These are phyloP conservation scores for Psittacara wagleri DNA, from an alignment of 2,113 vertebrate species.

Conservation along the genomic window DNA sequence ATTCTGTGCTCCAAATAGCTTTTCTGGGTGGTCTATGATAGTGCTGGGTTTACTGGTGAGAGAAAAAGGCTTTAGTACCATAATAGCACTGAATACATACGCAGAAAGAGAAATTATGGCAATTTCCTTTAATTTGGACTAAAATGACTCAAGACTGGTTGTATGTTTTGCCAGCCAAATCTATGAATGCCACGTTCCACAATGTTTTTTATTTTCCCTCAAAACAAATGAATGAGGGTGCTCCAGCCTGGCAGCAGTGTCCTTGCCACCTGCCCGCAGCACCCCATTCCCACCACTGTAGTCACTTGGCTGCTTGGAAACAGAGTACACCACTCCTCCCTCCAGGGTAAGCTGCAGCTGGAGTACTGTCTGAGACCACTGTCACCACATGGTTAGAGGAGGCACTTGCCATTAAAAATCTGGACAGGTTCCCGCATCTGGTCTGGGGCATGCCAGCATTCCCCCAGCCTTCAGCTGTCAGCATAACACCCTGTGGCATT, in stretches of 20 bases:
- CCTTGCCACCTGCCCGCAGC: neutral
- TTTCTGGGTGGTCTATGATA: neutral
- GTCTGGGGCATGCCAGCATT: neutral
- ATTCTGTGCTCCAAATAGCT: neutral
- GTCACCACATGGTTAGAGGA: neutral
- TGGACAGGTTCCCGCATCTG: neutral
- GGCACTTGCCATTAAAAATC: neutral
- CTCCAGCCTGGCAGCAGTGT: neutral
- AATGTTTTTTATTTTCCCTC: neutral
- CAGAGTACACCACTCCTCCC: neutral
- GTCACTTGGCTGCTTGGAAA: neutral
- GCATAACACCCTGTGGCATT: neutral
- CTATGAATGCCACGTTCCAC: neutral
- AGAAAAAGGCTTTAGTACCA: neutral
- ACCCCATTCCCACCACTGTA: neutral
- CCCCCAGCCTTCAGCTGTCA: neutral
- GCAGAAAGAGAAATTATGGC: neutral
- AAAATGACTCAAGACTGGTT: neutral
- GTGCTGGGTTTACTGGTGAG: neutral
- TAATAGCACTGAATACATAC: neutral
- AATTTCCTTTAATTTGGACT: neutral
- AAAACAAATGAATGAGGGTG: neutral
- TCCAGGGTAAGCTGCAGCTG: neutral
- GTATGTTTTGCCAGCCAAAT: neutral
- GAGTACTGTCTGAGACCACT: neutral